Percentiles rank a stretch among this genome's conserved stretches.
phyloP scores from a whole-genome alignment of 2,888 invertebrate species.

The Dysmachus trigonus region DNA sequence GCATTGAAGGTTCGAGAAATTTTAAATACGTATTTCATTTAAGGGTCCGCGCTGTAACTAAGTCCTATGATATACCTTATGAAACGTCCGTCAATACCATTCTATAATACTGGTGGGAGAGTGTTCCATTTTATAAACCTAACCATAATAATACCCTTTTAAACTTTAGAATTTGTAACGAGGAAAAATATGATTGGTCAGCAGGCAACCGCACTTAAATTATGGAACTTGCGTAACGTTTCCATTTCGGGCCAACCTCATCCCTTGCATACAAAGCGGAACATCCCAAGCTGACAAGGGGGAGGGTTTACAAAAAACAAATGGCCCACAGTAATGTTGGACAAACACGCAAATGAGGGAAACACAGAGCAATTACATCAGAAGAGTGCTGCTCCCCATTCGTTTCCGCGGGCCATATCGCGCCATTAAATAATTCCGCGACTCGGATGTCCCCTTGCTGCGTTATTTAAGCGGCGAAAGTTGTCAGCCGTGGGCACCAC shows the following conservation, averaged over 20 bases:
- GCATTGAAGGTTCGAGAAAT: too few relatives aligned
- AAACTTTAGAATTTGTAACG: background rate
- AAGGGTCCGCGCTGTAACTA: too few relatives aligned
- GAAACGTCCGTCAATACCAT: too few relatives aligned
- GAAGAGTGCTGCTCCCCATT: slow-evolving; percentile 44
- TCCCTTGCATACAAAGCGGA: slow-evolving; percentile 4
- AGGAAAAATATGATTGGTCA: background rate
- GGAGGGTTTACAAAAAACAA: slow-evolving; percentile 31
- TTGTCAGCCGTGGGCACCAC: background rate
- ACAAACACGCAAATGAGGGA: slow-evolving; percentile 50
- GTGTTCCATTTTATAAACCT: too few relatives aligned
- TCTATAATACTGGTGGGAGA: too few relatives aligned
- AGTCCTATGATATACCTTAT: too few relatives aligned
- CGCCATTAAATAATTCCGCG: slow-evolving; percentile 28
- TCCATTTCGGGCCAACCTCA: background rate
- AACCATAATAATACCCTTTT: too few relatives aligned
- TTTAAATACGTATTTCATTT: too few relatives aligned
- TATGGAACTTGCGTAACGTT: slow-evolving; percentile 5
- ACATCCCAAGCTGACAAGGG: slow-evolving; percentile 17
- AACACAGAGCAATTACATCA: slow-evolving; percentile 49
- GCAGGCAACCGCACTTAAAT: background rate
- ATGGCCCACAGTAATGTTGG: slow-evolving; percentile 45
- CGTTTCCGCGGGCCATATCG: slow-evolving; percentile 41
- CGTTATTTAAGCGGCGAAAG: background rate
- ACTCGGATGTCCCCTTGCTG: background rate